Evolutionary conservation across 1,140 invertebrate genomes (phyloP), one percentile per base, ranked within the genome.

Genomic region (Cylas formicarius): DNA sequence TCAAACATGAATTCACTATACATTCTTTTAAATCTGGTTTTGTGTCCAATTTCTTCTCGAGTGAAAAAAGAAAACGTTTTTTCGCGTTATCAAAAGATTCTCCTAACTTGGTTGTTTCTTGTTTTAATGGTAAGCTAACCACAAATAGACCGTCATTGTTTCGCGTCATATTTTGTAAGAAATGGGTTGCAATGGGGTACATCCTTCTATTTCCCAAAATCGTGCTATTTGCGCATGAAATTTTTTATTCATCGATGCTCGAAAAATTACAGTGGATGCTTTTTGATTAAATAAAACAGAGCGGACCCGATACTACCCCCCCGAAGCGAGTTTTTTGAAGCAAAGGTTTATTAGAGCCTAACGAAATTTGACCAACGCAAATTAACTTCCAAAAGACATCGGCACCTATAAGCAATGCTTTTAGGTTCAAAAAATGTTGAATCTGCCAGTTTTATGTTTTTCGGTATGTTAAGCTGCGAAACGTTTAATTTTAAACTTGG

Each of bases 1-100:
- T 65, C 60, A 2, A 27, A 7, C 16, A 65, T 58, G 45, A 63
- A 60, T 13, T 61, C 48, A 18, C 1, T 11, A 41, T 56, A 61
- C 23, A 52, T 20, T 23, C 37, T 20, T 44, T 50, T 51, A 51
- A 50, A 14, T 44, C 23, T 17, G 42, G 18, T 17, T 45, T 48
- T 23, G 48, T 49, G 24, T 37, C n/a, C 18, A 64, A 46, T 24
- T 46, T 51, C 13, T 44, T 33, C 47, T 65, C 59, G 19, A 65
- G 39, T n/a, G n/a, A n/a, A 0, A 45, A n/a, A 1, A 28, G 13
- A 23, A 55, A 49, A 35, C 42, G 14, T 22, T 42, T 40, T 6
- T 19, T 16, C 9, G 53, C 53, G 14, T 21, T 38, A 4, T 38
- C 8, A 9, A 31, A 13, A 11, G 53, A 49, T 9, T 46, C 17